Base-by-base conservation (phyloP, 2,888 invertebrate genomes). In the Dasysyrphus tricinctus region DNA sequence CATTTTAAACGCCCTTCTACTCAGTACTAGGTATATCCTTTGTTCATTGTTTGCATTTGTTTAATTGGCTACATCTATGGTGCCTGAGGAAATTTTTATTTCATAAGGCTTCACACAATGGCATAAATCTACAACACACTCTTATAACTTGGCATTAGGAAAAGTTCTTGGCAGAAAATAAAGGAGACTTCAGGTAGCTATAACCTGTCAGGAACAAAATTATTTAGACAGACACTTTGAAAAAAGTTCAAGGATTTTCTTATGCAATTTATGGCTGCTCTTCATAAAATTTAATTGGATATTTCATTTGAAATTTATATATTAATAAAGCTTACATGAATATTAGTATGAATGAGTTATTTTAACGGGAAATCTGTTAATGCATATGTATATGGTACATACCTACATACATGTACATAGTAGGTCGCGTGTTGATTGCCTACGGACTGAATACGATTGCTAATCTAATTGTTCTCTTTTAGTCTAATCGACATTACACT, bases 201-300 rank as follows among this genome's bases (percentile, higher is more conserved):
- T 69, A 65, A 42, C 44, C 37, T 69, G 69, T 16, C 69, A 61
- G 24, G 19, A 57, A 72, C 19, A 57, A 44, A 79, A 67, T 54
- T 75, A 69, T 72, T 72, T 47, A 74, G 47, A 12, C 44, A 69
- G 42, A 49, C 42, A 73, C 11, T 65, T 59, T 44, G 34, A 5
- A 8, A 34, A 44, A 77, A 82, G 77, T 73, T 82, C 77, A 82
- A 73, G 81, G 81, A 59, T 59, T 82, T 65, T 34, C 51, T 47
- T 65, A 24, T 69, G 16, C 29, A 76, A 76, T 56, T 42, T 76
- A n/a, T 51, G 29, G n/a, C 14, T 2, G n/a, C 14, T 2, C 14
- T 12, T 34, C 19, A 34, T 56, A 24, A 12, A 34, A 6, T 47
- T 56, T 73, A 47, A 65, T 57, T 73, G 63, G 65, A 19, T 65